These are phyloP conservation scores for Lithodes maja DNA, from an alignment of 2,888 invertebrate genomes.

Conservation along the genomic window DNA sequence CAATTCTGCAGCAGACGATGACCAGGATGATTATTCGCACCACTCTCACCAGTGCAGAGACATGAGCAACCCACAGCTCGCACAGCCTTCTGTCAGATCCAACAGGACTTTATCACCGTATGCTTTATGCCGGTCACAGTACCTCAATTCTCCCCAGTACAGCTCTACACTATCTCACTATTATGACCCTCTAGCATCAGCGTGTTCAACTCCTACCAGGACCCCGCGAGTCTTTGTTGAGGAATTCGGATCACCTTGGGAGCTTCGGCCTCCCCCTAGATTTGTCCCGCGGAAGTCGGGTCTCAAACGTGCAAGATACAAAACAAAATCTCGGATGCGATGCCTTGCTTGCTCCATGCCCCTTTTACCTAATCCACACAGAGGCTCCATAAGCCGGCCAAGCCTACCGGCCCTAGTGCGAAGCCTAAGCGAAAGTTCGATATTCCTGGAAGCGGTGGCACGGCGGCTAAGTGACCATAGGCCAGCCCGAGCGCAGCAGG, in stretches of 20 bases:
- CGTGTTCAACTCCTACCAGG: not conserved
- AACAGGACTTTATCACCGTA: not conserved
- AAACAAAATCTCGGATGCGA: constrained; percentile 35
- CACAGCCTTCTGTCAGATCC: not conserved
- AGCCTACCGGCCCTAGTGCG: constrained; percentile 10
- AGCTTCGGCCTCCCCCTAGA: constrained; percentile 5
- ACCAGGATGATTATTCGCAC: not conserved
- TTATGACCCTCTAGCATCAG: not conserved
- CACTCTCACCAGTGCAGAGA: not conserved
- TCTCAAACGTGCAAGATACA: constrained; percentile 29
- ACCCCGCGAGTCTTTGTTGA: not conserved
- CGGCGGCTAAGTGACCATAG: constrained; percentile 31
- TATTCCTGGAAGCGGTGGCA: constrained; percentile 27
- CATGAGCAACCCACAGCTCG: not conserved
- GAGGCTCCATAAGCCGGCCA: not conserved
- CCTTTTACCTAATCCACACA: constrained; percentile 19
- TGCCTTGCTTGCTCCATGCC: constrained; percentile 53
- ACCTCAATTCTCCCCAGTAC: not conserved
- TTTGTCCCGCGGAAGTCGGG: not conserved
- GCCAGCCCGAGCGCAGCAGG: constrained; percentile 5
- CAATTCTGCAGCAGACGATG: constrained; percentile 24
- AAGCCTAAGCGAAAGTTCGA: constrained; percentile 50
- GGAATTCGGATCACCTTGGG: constrained; percentile 20
- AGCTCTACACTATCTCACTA: constrained; percentile 21
- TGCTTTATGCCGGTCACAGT: not conserved